Conservation (phyloP, 1,140 invertebrate species). For the Bombus ignitus region DNA sequence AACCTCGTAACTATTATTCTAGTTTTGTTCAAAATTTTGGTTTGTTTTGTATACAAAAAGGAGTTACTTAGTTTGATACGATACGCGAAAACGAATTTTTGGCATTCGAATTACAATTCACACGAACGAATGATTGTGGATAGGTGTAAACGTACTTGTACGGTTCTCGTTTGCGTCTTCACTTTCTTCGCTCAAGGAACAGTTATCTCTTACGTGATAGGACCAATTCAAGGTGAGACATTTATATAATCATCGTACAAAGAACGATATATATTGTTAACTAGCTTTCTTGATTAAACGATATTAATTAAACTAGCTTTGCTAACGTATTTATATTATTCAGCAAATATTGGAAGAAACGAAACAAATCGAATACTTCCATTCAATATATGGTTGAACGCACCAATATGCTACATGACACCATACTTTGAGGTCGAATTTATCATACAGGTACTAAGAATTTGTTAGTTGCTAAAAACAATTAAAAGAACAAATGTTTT, state of each 20-base stretch:
- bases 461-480: too few species aligned
- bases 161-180: conserved; percentile 53
- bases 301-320: too few species aligned
- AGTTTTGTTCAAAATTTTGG: conserved; percentile 41
- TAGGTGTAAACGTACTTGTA: conserved; percentile 33
- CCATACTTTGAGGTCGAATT: conserved; percentile 65
- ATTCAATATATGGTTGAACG: conserved; percentile 60
- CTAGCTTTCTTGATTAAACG: background rate
- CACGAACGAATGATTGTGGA: conserved; percentile 24
- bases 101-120: conserved; percentile 48
- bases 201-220: conserved; percentile 43
- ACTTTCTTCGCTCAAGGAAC: conserved; percentile 36
- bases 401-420: conserved; percentile 23
- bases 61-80: conserved; percentile 37
- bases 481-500: too few species aligned
- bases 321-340: background rate
- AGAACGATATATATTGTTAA: background rate
- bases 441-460: conserved; percentile 47
- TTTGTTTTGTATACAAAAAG: conserved; percentile 1
- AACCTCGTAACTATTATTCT: conserved; percentile 37
- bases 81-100: conserved; percentile 56
- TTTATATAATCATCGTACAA: background rate
- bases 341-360: conserved; percentile 39
- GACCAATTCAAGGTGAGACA: conserved; percentile 54
- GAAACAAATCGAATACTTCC: conserved; percentile 54